Percentiles rank a stretch among this genome's conserved stretches.
Conservation (phyloP, 1,140 invertebrate species). For the Papilio helenus region DNA sequence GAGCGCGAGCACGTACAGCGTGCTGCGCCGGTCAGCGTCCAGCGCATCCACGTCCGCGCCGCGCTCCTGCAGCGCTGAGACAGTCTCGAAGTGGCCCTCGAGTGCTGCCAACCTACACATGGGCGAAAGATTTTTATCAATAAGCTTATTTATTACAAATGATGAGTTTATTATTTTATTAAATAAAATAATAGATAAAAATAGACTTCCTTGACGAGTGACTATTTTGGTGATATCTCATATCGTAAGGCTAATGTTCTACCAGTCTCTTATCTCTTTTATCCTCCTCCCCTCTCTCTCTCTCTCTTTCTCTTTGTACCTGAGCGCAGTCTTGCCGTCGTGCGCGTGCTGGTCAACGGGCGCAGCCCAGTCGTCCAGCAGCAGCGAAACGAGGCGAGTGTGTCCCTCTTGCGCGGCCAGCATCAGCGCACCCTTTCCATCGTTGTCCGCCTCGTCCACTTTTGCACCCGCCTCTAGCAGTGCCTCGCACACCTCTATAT, state of each 20-base stretch:
- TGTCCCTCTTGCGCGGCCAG: constrained; percentile 96
- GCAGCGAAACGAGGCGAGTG: constrained; percentile 85
- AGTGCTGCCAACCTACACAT: constrained; percentile 88
- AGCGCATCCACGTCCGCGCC: constrained; percentile 95
- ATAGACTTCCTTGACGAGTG: not conserved
- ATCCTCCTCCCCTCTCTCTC: not conserved
- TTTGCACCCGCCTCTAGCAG: constrained; percentile 95
- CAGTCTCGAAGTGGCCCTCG: constrained; percentile 93
- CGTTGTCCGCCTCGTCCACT: constrained; percentile 96
- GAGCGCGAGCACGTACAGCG: constrained; percentile 94
- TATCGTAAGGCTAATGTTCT: no score
- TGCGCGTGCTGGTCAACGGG: constrained; percentile 95
- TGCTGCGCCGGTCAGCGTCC: constrained; percentile 96
- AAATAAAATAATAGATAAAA: no score
- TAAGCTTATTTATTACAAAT: no score
- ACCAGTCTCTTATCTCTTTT: no score
- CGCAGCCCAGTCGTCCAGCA: constrained; percentile 90
- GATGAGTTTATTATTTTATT: no score
- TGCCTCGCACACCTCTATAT: constrained; percentile 93
- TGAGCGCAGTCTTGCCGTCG: constrained; percentile 96
- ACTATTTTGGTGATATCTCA: no score
- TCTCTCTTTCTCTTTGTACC: constrained; percentile 72
- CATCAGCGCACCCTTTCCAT: constrained; percentile 95
- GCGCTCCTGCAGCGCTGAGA: constrained; percentile 87
- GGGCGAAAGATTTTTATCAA: not conserved